Conservation (phyloP, 2,797 vertebrate genomes). For the Chaunax sp. region DNA sequence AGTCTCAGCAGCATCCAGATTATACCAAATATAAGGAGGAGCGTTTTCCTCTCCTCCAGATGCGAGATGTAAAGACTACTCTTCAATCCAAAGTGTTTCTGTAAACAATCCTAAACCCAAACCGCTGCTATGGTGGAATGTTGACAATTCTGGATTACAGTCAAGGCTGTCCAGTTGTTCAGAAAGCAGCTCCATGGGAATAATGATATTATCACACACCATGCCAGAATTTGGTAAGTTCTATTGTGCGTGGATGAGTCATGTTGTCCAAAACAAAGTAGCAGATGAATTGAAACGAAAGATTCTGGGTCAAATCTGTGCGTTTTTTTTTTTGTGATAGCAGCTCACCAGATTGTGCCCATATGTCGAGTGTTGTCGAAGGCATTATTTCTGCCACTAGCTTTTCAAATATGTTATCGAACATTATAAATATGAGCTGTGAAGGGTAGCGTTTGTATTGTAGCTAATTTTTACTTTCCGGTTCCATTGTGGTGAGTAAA, state of each 20-base stretch:
- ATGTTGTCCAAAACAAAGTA: constrained; percentile 59
- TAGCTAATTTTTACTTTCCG: constrained; percentile 23
- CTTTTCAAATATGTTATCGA: constrained; percentile 45
- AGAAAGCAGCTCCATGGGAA: constrained; percentile 52
- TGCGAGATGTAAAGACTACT: constrained; percentile 51
- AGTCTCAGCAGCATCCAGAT: constrained; percentile 72
- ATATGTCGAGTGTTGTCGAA: constrained; percentile 38
- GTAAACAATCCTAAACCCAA: constrained; percentile 69
- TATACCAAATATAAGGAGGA: constrained; percentile 79
- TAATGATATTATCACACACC: constrained; percentile 67
- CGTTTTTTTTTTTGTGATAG: constrained; percentile 36
- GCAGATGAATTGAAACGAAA: constrained; percentile 62
- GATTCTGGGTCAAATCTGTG: constrained; percentile 64
- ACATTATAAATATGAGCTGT: constrained; percentile 41
- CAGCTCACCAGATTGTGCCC: constrained; percentile 59
- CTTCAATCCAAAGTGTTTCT: constrained; percentile 70
- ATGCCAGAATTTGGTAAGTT: constrained; percentile 69
- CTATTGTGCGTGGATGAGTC: constrained; percentile 66
- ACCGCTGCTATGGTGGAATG: constrained; percentile 70
- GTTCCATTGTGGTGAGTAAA: constrained; percentile 31
- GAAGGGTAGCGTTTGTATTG: constrained; percentile 16
- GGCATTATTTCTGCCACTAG: constrained; percentile 33
- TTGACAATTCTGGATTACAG: constrained; percentile 74
- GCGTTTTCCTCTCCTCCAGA: constrained; percentile 59
- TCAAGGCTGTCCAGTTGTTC: constrained; percentile 49